phyloP scores from a whole-genome alignment of 1,140 invertebrate genomes.

The Macrobrachium nipponense region DNA sequence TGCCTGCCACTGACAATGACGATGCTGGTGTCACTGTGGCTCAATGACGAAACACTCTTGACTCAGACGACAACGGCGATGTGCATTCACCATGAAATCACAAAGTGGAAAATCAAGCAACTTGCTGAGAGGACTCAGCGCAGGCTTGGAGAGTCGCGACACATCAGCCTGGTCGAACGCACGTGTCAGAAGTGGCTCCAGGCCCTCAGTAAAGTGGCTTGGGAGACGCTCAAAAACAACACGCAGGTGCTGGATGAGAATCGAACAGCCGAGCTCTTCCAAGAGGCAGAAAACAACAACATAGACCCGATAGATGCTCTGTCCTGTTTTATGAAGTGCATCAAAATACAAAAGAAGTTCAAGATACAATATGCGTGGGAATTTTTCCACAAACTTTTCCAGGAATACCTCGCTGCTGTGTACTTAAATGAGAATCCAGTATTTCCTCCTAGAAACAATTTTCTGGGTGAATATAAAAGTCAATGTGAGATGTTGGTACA shows the following conservation, averaged over 20 bases:
- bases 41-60: background rate
- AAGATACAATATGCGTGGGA: background rate
- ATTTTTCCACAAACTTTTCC: slow-evolving; percentile 9
- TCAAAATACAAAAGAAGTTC: background rate
- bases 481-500: too few species aligned
- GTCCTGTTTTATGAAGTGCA: slow-evolving; percentile 1
- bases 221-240: background rate
- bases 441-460: too few species aligned
- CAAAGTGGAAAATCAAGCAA: background rate
- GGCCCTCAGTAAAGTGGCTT: slow-evolving; percentile 3
- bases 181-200: background rate
- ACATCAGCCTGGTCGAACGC: background rate
- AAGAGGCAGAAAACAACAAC: background rate
- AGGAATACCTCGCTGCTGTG: slow-evolving; percentile 2
- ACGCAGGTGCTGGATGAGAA: background rate
- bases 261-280: background rate
- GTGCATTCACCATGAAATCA: background rate
- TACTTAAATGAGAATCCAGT: background rate
- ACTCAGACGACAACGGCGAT: background rate
- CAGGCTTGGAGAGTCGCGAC: background rate
- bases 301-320: slow-evolving; percentile 12
- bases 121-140: background rate
- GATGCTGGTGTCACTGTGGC: background rate
- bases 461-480: too few species aligned
- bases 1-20: slow-evolving; percentile 5